Evolutionary conservation across 1,140 invertebrate species (phyloP).

Genomic region (Meloidogyne hapla): DNA sequence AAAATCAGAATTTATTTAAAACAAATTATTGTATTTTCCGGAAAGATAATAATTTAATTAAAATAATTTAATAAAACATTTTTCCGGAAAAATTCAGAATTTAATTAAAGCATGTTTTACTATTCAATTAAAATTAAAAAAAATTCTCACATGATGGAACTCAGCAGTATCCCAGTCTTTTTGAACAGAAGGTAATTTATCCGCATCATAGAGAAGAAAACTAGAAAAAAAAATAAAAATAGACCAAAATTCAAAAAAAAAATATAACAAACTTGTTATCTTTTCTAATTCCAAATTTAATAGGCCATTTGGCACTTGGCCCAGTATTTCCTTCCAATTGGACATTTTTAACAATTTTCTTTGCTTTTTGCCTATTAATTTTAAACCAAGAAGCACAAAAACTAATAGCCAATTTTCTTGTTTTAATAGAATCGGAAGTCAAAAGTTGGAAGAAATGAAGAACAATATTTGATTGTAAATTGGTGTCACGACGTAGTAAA

Average conservation of each 20-base stretch:
- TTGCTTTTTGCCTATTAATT: conserved; percentile 75
- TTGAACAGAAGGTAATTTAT: conserved; percentile 69
- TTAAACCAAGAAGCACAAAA: conserved; percentile 73
- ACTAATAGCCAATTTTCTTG: conserved; percentile 69
- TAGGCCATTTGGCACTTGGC: conserved; percentile 46
- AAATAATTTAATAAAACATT: too few species aligned
- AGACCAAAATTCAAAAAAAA: neutral
- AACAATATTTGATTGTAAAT: conserved; percentile 71
- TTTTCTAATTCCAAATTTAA: conserved; percentile 67
- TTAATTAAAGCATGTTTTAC: too few species aligned
- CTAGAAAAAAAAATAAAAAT: neutral
- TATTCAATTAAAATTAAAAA: too few species aligned
- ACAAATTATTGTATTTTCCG: too few species aligned
- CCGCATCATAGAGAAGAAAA: conserved; percentile 74
- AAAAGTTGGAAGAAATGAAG: conserved; percentile 73
- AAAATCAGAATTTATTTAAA: too few species aligned
- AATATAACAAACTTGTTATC: conserved; percentile 70
- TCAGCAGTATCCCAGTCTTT: conserved; percentile 76
- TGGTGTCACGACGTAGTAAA: conserved; percentile 74
- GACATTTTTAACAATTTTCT: conserved; percentile 66
- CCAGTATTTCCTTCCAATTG: conserved; percentile 17
- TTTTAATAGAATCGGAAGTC: conserved; percentile 77
- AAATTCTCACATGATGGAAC: conserved; percentile 67
- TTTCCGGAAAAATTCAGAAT: too few species aligned
- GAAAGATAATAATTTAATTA: too few species aligned